Conservation (phyloP, 2,888 invertebrate species). For the Chrysolina haemoptera region DNA sequence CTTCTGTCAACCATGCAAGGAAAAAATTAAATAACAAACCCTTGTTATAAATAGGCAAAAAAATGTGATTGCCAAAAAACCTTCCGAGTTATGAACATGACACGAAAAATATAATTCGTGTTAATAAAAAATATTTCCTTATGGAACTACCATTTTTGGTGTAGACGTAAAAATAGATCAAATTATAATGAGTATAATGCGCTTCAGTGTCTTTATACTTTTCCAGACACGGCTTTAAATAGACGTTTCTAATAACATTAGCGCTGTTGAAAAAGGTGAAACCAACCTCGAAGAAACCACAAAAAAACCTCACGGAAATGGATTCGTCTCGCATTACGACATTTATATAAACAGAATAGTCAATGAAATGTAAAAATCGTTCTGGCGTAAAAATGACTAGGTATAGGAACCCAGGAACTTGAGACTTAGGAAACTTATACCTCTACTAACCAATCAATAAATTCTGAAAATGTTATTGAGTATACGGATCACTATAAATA, state of each 20-base stretch:
- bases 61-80: too few relatives aligned
- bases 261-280: neutral
- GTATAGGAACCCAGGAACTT: neutral
- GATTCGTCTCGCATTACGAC: slow-evolving; percentile 30
- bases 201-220: neutral
- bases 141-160: neutral
- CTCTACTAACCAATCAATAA: neutral
- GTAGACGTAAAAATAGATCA: neutral
- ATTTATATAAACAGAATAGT: neutral
- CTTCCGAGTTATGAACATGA: too few relatives aligned
- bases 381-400: neutral
- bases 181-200: neutral
- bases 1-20: too few relatives aligned
- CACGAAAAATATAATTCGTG: too few relatives aligned
- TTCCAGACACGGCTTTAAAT: neutral
- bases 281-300: slow-evolving; percentile 34
- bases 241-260: neutral
- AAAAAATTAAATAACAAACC: too few relatives aligned
- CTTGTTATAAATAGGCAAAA: too few relatives aligned
- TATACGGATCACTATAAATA: too few relatives aligned
- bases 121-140: too few relatives aligned
- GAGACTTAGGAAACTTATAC: neutral
- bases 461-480: neutral
- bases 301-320: slow-evolving; percentile 37
- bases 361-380: slow-evolving; percentile 12